These are phyloP conservation scores for Ctena decussata DNA, from an alignment of 2,888 invertebrate species.

Conservation along the genomic window DNA sequence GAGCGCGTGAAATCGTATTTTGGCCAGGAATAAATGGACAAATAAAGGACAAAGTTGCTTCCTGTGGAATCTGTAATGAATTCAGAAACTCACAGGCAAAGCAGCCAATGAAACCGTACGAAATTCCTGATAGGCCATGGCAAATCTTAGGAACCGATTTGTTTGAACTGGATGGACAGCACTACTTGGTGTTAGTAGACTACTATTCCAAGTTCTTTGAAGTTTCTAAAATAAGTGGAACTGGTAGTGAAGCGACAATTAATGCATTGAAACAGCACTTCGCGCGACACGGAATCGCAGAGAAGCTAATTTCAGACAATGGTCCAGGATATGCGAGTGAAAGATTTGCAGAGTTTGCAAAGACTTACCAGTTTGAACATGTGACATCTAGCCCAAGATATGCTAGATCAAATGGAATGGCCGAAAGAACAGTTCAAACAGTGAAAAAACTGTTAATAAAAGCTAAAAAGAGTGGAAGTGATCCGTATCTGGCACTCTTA, in stretches of 20 bases:
- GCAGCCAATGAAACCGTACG: constrained; percentile 10
- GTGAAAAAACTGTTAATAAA: constrained; percentile 45
- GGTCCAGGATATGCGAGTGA: constrained; percentile 19
- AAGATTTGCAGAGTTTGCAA: constrained; percentile 25
- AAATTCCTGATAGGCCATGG: constrained; percentile 27
- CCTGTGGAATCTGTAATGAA: constrained; percentile 29
- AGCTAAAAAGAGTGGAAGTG: constrained; percentile 19
- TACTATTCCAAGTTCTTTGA: not conserved
- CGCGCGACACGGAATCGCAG: constrained; percentile 14
- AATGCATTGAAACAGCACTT: constrained; percentile 38
- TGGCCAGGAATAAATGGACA: constrained; percentile 37
- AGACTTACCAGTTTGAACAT: constrained; percentile 15
- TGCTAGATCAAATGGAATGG: constrained; percentile 13
- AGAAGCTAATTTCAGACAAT: constrained; percentile 36
- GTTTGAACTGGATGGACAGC: constrained; percentile 10
- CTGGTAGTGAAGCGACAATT: constrained; percentile 4
- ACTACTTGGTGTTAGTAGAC: not conserved
- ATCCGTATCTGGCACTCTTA: constrained; percentile 33
- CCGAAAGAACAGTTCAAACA: constrained; percentile 37
- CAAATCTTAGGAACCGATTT: constrained; percentile 16
- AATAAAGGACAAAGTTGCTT: constrained; percentile 29
- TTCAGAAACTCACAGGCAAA: not conserved
- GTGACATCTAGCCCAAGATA: constrained; percentile 12
- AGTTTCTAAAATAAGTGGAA: too few species aligned
- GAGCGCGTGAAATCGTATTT: constrained; percentile 37